phyloP scores from a whole-genome alignment of 2,113 vertebrate species.

The Microtus richardsoni region DNA sequence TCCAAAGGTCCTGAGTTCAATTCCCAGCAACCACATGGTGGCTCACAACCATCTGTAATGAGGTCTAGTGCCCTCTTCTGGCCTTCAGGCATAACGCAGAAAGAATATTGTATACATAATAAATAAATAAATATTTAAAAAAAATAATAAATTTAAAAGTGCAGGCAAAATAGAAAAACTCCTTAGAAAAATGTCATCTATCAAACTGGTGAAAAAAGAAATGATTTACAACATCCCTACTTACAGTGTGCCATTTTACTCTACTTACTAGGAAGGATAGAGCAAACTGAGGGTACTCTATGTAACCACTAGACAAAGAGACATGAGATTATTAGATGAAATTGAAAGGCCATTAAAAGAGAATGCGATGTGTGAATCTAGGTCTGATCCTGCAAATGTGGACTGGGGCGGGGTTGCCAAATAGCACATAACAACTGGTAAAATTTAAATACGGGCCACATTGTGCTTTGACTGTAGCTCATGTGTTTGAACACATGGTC shows the following conservation, averaged over 20 bases:
- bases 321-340: background rate
- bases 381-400: background rate
- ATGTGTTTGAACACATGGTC: background rate
- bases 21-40: too few species aligned
- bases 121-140: too few species aligned
- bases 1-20: too few species aligned
- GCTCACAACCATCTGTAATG: too few species aligned
- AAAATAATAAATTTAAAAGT: background rate
- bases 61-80: too few species aligned
- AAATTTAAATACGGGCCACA: background rate
- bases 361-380: background rate
- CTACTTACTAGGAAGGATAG: background rate
- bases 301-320: background rate
- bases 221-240: background rate
- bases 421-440: background rate
- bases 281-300: background rate
- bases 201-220: background rate
- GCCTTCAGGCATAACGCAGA: too few species aligned
- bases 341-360: background rate
- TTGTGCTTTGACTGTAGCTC: background rate
- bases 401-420: background rate
- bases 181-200: conserved; percentile 32
- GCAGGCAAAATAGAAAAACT: background rate
- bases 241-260: background rate
- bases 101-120: too few species aligned